Conservation (phyloP, 2,888 invertebrate genomes). For the Heliconius ismenius region DNA sequence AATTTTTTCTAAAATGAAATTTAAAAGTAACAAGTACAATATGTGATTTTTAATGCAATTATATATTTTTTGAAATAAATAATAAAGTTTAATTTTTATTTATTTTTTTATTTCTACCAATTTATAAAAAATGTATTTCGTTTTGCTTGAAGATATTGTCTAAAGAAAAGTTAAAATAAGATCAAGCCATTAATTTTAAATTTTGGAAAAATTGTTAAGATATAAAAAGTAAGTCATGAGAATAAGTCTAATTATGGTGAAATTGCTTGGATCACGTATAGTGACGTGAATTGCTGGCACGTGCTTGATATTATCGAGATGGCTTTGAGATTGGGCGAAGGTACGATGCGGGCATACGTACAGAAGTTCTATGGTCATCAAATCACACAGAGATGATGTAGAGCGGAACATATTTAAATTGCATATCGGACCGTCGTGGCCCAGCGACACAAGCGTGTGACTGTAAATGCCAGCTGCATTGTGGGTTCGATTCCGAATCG, state of each 20-base stretch:
- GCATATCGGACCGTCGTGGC: background rate
- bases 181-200: conserved; percentile 9
- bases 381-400: background rate
- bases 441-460: background rate
- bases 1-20: background rate
- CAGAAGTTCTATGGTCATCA: conserved; percentile 14
- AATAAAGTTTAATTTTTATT: background rate
- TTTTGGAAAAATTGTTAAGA: conserved; percentile 7
- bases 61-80: background rate
- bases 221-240: conserved; percentile 60
- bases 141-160: background rate
- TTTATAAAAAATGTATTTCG: background rate
- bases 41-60: background rate
- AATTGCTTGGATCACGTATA: conserved; percentile 71
- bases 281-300: conserved; percentile 52
- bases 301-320: conserved; percentile 65
- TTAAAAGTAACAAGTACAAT: background rate
- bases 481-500: background rate
- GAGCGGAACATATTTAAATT: background rate
- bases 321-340: conserved; percentile 53
- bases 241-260: conserved; percentile 74
- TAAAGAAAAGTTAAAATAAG: background rate
- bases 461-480: too few species aligned
- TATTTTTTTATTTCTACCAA: background rate
- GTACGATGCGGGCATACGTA: conserved; percentile 48